Percentiles rank a stretch among this genome's conserved stretches.
Conservation (phyloP, 1,140 invertebrate genomes). For the Drosophila tropicalis region DNA sequence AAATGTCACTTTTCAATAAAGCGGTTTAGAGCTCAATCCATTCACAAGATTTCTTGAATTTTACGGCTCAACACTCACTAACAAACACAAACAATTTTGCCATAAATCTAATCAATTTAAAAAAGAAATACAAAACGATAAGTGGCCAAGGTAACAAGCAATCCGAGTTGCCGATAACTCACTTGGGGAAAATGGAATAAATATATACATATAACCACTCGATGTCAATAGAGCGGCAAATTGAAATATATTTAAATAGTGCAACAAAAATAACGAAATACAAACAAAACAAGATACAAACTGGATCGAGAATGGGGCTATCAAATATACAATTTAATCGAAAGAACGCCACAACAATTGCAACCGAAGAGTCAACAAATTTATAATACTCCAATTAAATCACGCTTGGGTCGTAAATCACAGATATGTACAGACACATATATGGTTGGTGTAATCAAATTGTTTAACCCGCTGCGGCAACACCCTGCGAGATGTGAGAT, state of each 20-base stretch:
- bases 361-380: conserved; percentile 59
- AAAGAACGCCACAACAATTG: conserved; percentile 55
- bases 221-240: conserved; percentile 15
- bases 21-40: not conserved
- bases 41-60: conserved; percentile 7
- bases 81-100: conserved; percentile 19
- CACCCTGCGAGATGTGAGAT: conserved; percentile 30
- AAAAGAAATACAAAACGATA: conserved; percentile 34
- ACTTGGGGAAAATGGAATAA: not conserved
- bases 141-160: conserved; percentile 33
- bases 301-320: conserved; percentile 2
- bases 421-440: conserved; percentile 11
- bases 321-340: conserved; percentile 15
- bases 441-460: conserved; percentile 55
- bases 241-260: conserved; percentile 13
- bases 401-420: conserved; percentile 57
- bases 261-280: not conserved
- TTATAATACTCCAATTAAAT: conserved; percentile 63
- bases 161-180: conserved; percentile 36
- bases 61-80: not conserved
- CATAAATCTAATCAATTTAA: conserved; percentile 53
- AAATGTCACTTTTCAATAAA: not conserved
- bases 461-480: conserved; percentile 38
- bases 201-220: conserved; percentile 14
- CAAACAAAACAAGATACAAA: not conserved